A percentile compares a stretch with the other conserved stretches of the same genome.
These are phyloP conservation scores for Brachyrhaphis roseni DNA, from an alignment of 2,797 vertebrate genomes.

Conservation along the genomic window DNA sequence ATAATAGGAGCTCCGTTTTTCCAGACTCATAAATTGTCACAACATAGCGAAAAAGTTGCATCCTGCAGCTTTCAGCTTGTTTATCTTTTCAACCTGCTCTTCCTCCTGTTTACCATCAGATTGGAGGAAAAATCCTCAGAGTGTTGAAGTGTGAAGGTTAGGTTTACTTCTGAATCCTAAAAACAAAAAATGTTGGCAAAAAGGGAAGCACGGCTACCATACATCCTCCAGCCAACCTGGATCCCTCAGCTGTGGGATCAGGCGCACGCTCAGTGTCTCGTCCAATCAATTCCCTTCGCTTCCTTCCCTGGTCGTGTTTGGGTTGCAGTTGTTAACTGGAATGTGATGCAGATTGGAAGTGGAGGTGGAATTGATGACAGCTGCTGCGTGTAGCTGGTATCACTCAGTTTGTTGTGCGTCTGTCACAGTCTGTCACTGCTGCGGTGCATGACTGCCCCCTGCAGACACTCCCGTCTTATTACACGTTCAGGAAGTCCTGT, in stretches of 20 bases:
- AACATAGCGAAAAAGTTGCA: no score
- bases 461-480: constrained; percentile 52
- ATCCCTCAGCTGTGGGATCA: constrained; percentile 49
- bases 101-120: constrained; percentile 25
- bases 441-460: constrained; percentile 73
- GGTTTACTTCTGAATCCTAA: neutral
- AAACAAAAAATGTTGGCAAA: constrained; percentile 51
- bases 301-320: constrained; percentile 33
- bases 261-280: constrained; percentile 34
- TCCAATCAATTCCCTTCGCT: constrained; percentile 53
- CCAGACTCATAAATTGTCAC: no score
- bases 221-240: constrained; percentile 42
- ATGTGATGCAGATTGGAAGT: constrained; percentile 39
- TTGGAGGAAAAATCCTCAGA: constrained; percentile 23
- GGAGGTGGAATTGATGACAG: constrained; percentile 58
- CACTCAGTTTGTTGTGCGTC: constrained; percentile 45
- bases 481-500: constrained; percentile 20
- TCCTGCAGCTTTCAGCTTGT: neutral
- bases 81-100: constrained; percentile 29
- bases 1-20: no score
- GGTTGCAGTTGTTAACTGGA: constrained; percentile 39
- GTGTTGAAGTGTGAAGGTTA: neutral
- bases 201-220: constrained; percentile 41
- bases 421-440: constrained; percentile 55
- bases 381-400: constrained; percentile 41